Base-by-base conservation (phyloP, 1,140 invertebrate genomes). In the Bombus waltoni region DNA sequence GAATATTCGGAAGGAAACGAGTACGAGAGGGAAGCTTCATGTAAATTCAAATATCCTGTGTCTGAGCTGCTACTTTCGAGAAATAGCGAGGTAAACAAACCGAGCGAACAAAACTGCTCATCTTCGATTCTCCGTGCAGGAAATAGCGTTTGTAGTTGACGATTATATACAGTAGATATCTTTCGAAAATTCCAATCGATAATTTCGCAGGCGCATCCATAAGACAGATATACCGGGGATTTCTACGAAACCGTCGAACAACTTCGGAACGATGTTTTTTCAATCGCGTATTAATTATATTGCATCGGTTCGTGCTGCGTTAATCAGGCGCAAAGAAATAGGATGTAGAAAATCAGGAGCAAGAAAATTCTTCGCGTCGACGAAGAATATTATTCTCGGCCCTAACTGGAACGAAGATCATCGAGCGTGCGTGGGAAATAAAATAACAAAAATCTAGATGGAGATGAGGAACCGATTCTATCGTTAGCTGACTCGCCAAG, bases 41-140 rank as follows among this genome's bases (percentile, higher is more conserved):
- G 73, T 35, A 53, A 75, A 75, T 75, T 53, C 44, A 53, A 75
- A 53, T 53, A 53, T 75, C 44, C 73, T 35, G 18, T 44, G 5
- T 75, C 73, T 35, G 73, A 75, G 44, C 44, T 75, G 42, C 72
- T 47, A 74, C n/a, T 47, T 74, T 47, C 28, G 15, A 15, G 15
- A 74, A 47, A 18, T 22, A 47, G 22, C 9, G 40, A 13, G 4
- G 57, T 9, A 78, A 62, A 78, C 11, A 78, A 65, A 65, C 59
- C 28, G 53, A 18, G 53, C 11, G 28, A 75, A 75, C 35, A 53
- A 53, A 73, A 40, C 35, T 59, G 75, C n/a, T 28, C 32, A 35
- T 53, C 35, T 71, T n/a, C 35, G 25, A 80, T 72, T 42, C 22
- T 0, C 28, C 28, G 10, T 28, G 4, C 18, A 40, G 28, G 28